These are phyloP conservation scores for Blomia tropicalis DNA, from an alignment of 2,888 invertebrate species.

Conservation along the genomic window DNA sequence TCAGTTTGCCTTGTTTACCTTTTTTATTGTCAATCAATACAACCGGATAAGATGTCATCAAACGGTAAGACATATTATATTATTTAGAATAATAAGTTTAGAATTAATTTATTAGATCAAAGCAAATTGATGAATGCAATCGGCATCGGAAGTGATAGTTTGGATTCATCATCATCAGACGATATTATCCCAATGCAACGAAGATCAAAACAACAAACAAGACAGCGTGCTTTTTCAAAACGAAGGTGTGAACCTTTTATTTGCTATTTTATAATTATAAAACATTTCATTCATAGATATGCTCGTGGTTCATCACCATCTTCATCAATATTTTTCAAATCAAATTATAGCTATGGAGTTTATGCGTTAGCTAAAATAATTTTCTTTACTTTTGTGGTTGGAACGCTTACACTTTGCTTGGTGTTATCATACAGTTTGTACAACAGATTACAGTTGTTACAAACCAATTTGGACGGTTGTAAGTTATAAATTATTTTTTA, in stretches of 20 bases:
- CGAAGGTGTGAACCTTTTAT: constrained; percentile 10
- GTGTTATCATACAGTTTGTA: constrained; percentile 7
- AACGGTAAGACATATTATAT: not conserved
- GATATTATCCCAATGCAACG: constrained; percentile 20
- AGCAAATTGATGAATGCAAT: constrained; percentile 16
- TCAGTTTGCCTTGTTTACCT: not conserved
- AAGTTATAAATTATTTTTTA: not conserved
- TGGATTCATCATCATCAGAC: constrained; percentile 15
- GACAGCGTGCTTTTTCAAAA: not conserved
- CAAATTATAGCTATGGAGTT: constrained; percentile 4
- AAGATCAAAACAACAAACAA: constrained; percentile 2
- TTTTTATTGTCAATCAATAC: not conserved
- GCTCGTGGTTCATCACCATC: not conserved
- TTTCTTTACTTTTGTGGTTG: not conserved
- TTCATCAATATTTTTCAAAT: constrained; percentile 2
- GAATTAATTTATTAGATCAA: constrained; percentile 1
- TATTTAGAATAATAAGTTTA: not conserved
- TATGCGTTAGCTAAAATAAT: not conserved
- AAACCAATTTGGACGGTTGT: constrained; percentile 11
- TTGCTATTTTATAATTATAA: no score
- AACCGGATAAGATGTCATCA: constrained; percentile 1
- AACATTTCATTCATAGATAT: no score
- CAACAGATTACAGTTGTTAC: constrained; percentile 15
- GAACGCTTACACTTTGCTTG: not conserved
- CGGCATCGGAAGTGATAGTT: constrained; percentile 5